Conservation (phyloP, 2,888 invertebrate genomes). For the Mythimna pallens region DNA sequence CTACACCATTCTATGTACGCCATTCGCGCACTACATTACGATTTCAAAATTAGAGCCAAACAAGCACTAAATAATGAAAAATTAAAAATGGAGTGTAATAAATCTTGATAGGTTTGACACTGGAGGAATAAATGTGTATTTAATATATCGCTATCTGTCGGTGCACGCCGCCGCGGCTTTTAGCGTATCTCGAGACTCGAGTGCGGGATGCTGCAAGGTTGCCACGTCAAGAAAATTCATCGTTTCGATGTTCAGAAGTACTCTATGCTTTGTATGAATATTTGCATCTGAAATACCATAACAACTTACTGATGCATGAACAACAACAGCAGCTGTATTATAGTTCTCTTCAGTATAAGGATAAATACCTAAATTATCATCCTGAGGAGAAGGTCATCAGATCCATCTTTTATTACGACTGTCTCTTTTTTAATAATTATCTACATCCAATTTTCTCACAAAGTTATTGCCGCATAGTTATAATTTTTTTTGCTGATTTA, state of each 20-base stretch:
- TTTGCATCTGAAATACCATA: neutral
- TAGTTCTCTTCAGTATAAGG: neutral
- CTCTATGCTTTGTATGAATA: neutral
- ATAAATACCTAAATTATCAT: no score
- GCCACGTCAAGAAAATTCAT: slow-evolving; percentile 36
- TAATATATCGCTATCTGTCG: slow-evolving; percentile 63
- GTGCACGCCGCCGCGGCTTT: slow-evolving; percentile 67
- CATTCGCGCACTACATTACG: slow-evolving; percentile 1
- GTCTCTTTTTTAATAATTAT: neutral
- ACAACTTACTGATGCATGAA: neutral
- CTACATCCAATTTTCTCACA: neutral
- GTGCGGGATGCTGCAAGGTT: slow-evolving; percentile 60
- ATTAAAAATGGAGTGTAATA: slow-evolving; percentile 60
- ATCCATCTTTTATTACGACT: neutral
- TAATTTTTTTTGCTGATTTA: no score
- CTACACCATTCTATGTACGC: neutral
- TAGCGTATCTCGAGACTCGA: slow-evolving; percentile 69
- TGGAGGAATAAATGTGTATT: slow-evolving; percentile 66
- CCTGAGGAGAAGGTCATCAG: no score
- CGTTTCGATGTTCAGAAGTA: neutral
- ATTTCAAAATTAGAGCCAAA: slow-evolving; percentile 25
- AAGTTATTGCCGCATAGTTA: neutral
- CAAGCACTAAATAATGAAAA: slow-evolving; percentile 55
- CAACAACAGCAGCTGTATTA: neutral
- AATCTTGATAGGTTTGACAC: slow-evolving; percentile 68